Percentiles rank a stretch among this genome's conserved stretches.
These are phyloP conservation scores for Martes flavigula DNA, from an alignment of 2,797 vertebrate species.

Conservation along the genomic window DNA sequence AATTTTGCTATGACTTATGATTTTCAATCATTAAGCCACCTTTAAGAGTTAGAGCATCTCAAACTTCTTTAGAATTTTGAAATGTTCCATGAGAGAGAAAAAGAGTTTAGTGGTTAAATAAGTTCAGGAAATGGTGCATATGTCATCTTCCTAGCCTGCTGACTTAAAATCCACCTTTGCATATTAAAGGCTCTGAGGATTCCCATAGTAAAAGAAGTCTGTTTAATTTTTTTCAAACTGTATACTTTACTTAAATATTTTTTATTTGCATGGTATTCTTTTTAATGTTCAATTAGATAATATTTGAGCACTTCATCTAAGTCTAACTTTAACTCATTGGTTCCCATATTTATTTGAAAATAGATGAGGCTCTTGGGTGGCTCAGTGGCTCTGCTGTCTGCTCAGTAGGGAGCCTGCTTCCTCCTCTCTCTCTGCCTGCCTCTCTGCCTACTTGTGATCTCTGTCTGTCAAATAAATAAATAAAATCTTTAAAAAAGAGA, in stretches of 20 bases:
- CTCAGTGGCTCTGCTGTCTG: too few species aligned
- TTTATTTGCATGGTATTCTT: too few species aligned
- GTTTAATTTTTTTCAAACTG: not conserved
- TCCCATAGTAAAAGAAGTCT: not conserved
- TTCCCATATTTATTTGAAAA: slow-evolving; percentile 9
- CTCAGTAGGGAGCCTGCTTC: too few species aligned
- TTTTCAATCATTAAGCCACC: slow-evolving; percentile 21
- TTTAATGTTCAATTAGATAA: too few species aligned
- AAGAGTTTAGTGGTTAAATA: not conserved
- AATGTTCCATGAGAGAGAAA: not conserved
- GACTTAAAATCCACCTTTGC: not conserved
- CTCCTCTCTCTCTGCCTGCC: too few species aligned
- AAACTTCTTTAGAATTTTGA: slow-evolving; percentile 7
- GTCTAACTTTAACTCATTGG: not conserved
- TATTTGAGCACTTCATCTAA: too few species aligned
- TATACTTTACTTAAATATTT: too few species aligned
- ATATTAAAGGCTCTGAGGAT: not conserved
- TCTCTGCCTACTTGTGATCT: too few species aligned
- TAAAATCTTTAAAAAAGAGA: too few species aligned
- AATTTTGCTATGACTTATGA: not conserved
- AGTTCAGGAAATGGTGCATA: not conserved
- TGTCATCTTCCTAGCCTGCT: not conserved
- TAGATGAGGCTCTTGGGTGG: too few species aligned
- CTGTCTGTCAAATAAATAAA: too few species aligned
- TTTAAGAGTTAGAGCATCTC: not conserved